These are phyloP conservation scores for Fopius arisanus DNA, from an alignment of 1,140 invertebrate species.

Conservation along the genomic window DNA sequence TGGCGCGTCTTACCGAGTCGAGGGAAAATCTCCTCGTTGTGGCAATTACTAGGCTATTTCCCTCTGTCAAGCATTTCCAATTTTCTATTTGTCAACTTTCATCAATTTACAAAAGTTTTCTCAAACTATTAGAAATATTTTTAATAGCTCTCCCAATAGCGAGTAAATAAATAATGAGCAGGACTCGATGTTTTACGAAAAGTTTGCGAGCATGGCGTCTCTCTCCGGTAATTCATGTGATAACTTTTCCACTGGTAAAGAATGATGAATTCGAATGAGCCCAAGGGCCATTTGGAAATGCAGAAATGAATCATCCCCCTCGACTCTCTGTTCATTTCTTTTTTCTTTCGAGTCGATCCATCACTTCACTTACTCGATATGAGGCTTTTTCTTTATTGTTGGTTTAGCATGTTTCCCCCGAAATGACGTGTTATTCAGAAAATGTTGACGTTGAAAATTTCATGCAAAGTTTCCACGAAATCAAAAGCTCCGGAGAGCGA, in stretches of 20 bases:
- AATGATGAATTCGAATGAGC: constrained; percentile 17
- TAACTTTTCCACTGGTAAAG: constrained; percentile 9
- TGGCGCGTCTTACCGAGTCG: not conserved
- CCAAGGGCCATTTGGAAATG: constrained; percentile 15
- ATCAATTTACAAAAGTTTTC: no score
- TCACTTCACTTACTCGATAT: not conserved
- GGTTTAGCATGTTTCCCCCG: not conserved
- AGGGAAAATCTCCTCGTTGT: no score
- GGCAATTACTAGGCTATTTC: no score
- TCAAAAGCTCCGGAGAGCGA: not conserved
- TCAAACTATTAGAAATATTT: no score
- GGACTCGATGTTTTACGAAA: not conserved
- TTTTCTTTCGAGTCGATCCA: not conserved
- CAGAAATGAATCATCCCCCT: not conserved
- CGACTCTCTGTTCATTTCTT: not conserved
- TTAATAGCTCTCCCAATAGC: not conserved
- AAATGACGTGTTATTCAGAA: not conserved
- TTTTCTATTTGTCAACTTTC: no score
- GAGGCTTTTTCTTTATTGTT: not conserved
- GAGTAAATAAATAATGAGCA: not conserved
- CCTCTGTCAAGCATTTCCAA: no score
- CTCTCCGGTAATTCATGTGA: not conserved
- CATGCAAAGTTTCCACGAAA: not conserved
- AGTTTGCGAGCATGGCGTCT: not conserved
- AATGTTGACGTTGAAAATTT: constrained; percentile 1